These are phyloP conservation scores for Albula goreensis DNA, from an alignment of 2,113 vertebrate species.

Conservation along the genomic window DNA sequence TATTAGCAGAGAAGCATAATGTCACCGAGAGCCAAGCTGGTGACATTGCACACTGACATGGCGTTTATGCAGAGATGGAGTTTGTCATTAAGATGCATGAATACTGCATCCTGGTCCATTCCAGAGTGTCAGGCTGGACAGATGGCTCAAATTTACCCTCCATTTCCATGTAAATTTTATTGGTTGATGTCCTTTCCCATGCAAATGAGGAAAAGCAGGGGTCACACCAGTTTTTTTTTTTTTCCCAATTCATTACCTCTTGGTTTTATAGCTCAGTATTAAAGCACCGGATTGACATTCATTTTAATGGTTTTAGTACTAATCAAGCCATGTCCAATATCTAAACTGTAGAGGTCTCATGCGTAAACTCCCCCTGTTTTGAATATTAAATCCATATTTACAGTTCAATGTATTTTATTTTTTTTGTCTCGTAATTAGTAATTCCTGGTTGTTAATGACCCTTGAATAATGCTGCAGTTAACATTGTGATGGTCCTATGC, in stretches of 20 bases:
- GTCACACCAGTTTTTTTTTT: conserved; percentile 59
- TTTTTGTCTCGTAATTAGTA: background rate
- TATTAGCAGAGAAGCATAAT: conserved; percentile 14
- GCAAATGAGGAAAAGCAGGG: conserved; percentile 74
- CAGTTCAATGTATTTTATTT: conserved; percentile 18
- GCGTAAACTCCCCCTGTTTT: background rate
- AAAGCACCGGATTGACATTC: conserved; percentile 54
- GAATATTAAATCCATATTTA: conserved; percentile 10
- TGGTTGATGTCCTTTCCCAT: conserved; percentile 72
- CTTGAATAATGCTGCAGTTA: background rate
- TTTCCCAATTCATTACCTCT: conserved; percentile 48
- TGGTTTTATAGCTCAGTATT: conserved; percentile 44
- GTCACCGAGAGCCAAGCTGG: conserved; percentile 40
- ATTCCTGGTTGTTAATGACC: background rate
- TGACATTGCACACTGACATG: conserved; percentile 70
- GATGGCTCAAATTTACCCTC: conserved; percentile 85
- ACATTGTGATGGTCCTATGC: background rate
- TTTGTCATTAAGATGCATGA: conserved; percentile 78
- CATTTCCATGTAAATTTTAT: conserved; percentile 81
- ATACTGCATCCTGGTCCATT: conserved; percentile 68
- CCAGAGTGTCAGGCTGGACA: conserved; percentile 78
- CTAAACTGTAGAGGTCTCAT: conserved; percentile 15
- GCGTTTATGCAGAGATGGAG: conserved; percentile 67
- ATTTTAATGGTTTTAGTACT: conserved; percentile 51
- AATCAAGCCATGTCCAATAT: conserved; percentile 10